Percentiles rank a stretch among this genome's conserved stretches.
phyloP scores from a whole-genome alignment of 2,113 vertebrate genomes.

The Brienomyrus longianalis region DNA sequence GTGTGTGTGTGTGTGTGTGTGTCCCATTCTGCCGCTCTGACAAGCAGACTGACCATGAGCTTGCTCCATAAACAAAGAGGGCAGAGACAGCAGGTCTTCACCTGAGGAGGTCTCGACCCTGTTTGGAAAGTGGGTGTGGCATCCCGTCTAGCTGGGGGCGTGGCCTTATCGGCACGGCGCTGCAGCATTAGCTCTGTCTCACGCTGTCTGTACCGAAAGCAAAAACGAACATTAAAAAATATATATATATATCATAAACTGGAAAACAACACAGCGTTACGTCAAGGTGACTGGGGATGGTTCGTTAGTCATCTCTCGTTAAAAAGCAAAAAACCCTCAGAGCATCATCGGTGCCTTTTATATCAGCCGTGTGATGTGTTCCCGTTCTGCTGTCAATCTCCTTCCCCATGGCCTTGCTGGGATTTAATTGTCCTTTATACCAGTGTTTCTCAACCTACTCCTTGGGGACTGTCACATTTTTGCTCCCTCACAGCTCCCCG shows the following conservation, averaged over 20 bases:
- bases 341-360: too few species aligned
- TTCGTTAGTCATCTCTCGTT: background rate
- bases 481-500: background rate
- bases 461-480: background rate
- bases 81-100: background rate
- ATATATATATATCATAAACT: background rate
- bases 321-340: too few species aligned
- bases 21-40: background rate
- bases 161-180: background rate
- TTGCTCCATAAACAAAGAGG: background rate
- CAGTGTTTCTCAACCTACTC: background rate
- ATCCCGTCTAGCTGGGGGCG: background rate
- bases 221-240: background rate
- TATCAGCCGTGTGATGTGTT: background rate
- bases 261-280: background rate
- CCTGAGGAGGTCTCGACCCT: too few species aligned
- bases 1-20: background rate
- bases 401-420: background rate
- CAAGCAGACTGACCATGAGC: background rate
- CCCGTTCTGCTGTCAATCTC: background rate
- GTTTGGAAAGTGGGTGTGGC: background rate
- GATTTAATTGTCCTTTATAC: background rate
- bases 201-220: background rate
- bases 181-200: background rate
- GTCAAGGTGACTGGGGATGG: background rate